Base-by-base conservation (phyloP, 2,113 vertebrate species). In the Melospiza melodia region DNA sequence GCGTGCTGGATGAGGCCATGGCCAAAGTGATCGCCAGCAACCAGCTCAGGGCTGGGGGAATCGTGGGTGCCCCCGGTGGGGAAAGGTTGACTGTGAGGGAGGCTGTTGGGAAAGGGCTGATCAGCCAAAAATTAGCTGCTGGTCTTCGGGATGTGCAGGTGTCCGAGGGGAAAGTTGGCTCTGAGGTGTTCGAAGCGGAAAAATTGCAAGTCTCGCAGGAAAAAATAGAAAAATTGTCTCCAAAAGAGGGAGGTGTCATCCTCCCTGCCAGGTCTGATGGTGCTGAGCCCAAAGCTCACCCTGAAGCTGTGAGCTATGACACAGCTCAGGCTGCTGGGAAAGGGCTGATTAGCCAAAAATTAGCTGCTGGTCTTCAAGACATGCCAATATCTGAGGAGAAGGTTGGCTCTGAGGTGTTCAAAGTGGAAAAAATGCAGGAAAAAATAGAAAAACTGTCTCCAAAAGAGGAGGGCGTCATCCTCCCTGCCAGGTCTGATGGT, bases 11-110 rank as follows among this genome's bases (percentile, higher is more conserved):
- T 69, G 98, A 98, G 87, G 96, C 94, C 35, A 98, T 98, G 98
- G 96, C 98, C 62, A 97, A 89, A 73, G 74, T 93, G 87, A 99
- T 99, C 31, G 98, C 98, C 46, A 81, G 90, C 84, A 98, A 97
- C 84, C 99, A 99, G 95, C 18, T 98, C 46, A 95, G 95, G 90
- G 94, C 90, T 52, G 99, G 99, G 80, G 99, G 98, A 3, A 97
- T 99, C 57, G 54, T 99, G 65, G 97, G 98, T 91, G 97, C 97
- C 57, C 37, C 95, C 25, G 93, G 94, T 83, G 95, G 97, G 85
- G 97, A 96, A 11, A 97, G 97, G 51, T 75, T 99, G 14, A 96
- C 85, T 77, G 90, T 99, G 18, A 80, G 79, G 69, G 98, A 99
- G 76, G 98, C 99, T 58, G 78, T 98, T 87, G 95, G 44, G 19